Conservation (phyloP, 2,113 vertebrate species). For the Microtus richardsoni region DNA sequence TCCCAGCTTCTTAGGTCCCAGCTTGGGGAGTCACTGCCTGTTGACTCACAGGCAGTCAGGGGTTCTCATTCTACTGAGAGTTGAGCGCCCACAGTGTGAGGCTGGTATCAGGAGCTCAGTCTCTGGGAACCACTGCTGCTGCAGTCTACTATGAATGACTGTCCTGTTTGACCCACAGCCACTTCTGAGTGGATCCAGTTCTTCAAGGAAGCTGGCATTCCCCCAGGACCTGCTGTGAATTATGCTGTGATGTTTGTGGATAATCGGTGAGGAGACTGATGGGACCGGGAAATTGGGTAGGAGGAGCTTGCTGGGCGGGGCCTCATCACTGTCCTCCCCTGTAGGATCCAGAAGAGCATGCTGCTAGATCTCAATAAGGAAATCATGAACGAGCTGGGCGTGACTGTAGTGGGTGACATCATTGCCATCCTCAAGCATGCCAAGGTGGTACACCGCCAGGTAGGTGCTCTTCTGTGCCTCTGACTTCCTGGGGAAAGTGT, state of each 20-base stretch:
- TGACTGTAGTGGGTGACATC: slow-evolving; percentile 94
- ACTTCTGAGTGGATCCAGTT: slow-evolving; percentile 98
- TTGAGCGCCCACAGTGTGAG: not conserved
- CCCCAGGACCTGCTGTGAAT: slow-evolving; percentile 93
- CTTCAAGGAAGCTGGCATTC: slow-evolving; percentile 96
- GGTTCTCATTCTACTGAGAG: too few species aligned
- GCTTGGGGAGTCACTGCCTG: not conserved
- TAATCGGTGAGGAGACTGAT: slow-evolving; percentile 89
- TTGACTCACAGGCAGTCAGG: not conserved
- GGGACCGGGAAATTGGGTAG: not conserved
- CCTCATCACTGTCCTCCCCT: not conserved
- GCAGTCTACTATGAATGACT: not conserved
- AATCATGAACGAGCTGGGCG: slow-evolving; percentile 96
- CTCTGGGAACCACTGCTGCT: not conserved
- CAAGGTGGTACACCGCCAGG: slow-evolving; percentile 96
- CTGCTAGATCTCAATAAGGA: slow-evolving; percentile 96
- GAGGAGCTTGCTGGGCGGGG: not conserved
- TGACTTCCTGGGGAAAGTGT: not conserved
- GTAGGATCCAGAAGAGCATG: slow-evolving; percentile 97
- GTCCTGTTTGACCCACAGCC: slow-evolving; percentile 82
- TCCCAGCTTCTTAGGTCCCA: not conserved
- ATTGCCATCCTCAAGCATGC: slow-evolving; percentile 97
- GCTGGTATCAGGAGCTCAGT: not conserved
- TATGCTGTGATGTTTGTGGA: slow-evolving; percentile 96
- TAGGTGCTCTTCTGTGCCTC: slow-evolving; percentile 58